These are phyloP conservation scores for Anolis carolinensis DNA, from an alignment of 2,113 vertebrate species.

Conservation along the genomic window DNA sequence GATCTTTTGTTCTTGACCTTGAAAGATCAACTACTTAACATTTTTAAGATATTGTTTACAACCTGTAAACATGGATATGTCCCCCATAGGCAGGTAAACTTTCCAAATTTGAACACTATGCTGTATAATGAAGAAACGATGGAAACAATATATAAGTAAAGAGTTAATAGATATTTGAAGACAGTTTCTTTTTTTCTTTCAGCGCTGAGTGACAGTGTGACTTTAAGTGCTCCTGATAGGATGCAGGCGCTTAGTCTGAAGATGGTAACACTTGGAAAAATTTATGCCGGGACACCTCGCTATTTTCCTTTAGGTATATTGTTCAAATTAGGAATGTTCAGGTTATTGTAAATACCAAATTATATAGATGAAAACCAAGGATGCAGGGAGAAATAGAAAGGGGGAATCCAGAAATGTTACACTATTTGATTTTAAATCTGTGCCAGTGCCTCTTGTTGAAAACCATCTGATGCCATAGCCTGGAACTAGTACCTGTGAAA, in stretches of 20 bases:
- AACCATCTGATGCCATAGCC: not conserved
- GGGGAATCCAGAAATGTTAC: not conserved
- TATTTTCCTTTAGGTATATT: slow-evolving; percentile 93
- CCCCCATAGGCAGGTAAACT: not conserved
- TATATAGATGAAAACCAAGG: not conserved
- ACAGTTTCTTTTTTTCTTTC: slow-evolving; percentile 39
- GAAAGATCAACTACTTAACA: not conserved
- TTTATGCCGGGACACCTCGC: slow-evolving; percentile 92
- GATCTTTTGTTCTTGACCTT: not conserved
- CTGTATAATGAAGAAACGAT: not conserved
- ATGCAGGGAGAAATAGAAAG: not conserved
- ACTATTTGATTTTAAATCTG: not conserved
- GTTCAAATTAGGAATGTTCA: not conserved
- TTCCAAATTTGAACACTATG: not conserved
- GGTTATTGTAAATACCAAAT: not conserved
- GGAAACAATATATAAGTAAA: not conserved
- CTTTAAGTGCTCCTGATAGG: slow-evolving; percentile 85
- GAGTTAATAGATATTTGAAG: not conserved
- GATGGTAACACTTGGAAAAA: slow-evolving; percentile 90
- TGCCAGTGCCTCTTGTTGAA: not conserved
- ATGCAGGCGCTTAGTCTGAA: slow-evolving; percentile 94
- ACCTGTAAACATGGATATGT: not conserved
- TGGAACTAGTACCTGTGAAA: not conserved
- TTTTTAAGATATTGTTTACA: not conserved
- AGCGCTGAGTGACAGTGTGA: slow-evolving; percentile 88